Base-by-base conservation (phyloP, 2,113 vertebrate species). In the Lasiurus borealis region DNA sequence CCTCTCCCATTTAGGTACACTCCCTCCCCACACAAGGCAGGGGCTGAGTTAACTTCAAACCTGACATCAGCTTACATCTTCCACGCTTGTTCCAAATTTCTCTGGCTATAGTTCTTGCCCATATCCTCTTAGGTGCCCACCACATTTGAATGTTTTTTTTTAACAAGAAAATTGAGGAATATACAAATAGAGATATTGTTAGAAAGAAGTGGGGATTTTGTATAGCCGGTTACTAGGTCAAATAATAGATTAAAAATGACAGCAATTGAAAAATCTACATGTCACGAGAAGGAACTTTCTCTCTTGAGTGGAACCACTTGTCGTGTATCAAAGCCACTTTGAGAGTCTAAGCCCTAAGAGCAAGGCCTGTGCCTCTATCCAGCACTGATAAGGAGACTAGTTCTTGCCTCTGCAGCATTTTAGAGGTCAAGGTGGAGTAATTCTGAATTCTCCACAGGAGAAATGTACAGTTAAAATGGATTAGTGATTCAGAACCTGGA, bases 221-320 rank as follows among this genome's bases (percentile, higher is more conserved):
- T 34, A 15, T 15, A 46, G 5, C 68, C 80, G 68, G 93, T 46
- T 50, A 71, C 11, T 48, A 78, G 71, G n/a, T 46, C 66, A 66
- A 71, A 13, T 52, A 93, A 80, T 66, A 23, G 82, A 75, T 34
- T 62, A 36, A 90, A 73, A 95, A 68, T 48, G 46, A 83, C 31
- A 81, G 31, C 72, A 87, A 57, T 1, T 75, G 16, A 88, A 94
- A 89, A 90, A 44, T 48, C 71, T 52, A 10, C 7, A 23, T 2
- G 18, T 73, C 25, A 29, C 21, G 78, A 72, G 34, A 54, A 10
- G 69, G 48, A 46, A 50, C 6, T 34, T 71, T 48, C 11, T 44
- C 5, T 88, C 62, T 62, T 29, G 68, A 93, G 64, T 4, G n/a
- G 23, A 85, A 73, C 25, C 59, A 14, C 21, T 71, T 68, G 54